These are phyloP conservation scores for Nephila pilipes DNA, from an alignment of 1,140 invertebrate genomes.

Conservation along the genomic window DNA sequence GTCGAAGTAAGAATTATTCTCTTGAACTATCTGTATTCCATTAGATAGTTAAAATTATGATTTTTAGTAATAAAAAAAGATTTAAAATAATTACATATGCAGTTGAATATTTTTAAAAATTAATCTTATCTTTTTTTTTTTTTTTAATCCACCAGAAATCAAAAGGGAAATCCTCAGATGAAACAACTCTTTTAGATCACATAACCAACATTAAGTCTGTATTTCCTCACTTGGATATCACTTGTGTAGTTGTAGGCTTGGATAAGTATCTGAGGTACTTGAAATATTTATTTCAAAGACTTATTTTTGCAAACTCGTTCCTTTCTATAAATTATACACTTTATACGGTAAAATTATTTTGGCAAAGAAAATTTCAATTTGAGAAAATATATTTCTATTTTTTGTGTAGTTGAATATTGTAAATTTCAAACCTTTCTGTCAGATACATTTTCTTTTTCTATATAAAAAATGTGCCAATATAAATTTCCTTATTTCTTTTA, in stretches of 20 bases:
- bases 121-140: background rate
- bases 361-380: no score
- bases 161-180: slow-evolving; percentile 1
- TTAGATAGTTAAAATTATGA: no score
- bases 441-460: background rate
- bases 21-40: no score
- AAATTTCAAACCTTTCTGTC: background rate
- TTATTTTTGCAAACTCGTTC: no score
- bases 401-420: background rate
- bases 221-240: slow-evolving; percentile 22
- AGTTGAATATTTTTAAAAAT: background rate
- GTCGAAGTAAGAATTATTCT: slow-evolving; percentile 1
- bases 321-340: no score
- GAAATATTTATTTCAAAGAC: no score
- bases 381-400: background rate
- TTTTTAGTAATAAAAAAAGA: no score
- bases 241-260: slow-evolving; percentile 44
- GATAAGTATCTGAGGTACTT: slow-evolving; percentile 54
- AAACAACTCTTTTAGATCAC: slow-evolving; percentile 37
- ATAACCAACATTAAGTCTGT: slow-evolving; percentile 33
- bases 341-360: no score
- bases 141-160: slow-evolving; percentile 23
- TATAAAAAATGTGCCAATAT: no score
- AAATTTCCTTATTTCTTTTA: no score
- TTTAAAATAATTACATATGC: no score